phyloP scores from a whole-genome alignment of 2,888 invertebrate species.

The Augochlorella aurata region DNA sequence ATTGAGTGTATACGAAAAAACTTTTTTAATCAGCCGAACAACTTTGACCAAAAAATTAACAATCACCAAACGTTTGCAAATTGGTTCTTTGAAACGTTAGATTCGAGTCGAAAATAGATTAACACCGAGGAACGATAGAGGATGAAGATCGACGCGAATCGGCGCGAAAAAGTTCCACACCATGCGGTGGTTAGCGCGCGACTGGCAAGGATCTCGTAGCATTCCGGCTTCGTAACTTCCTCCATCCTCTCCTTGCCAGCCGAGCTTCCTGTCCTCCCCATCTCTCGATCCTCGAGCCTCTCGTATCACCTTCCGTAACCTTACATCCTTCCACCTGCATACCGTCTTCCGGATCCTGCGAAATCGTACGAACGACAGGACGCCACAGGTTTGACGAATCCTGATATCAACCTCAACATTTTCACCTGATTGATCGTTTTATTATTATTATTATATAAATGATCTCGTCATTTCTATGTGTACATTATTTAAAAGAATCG shows the following conservation, averaged over 20 bases:
- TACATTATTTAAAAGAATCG: too few relatives aligned
- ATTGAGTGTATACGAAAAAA: background rate
- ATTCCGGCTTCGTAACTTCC: slow-evolving; percentile 62
- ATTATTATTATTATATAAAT: background rate
- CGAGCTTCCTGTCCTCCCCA: slow-evolving; percentile 52
- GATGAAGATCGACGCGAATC: slow-evolving; percentile 12
- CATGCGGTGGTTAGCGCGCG: slow-evolving; percentile 66
- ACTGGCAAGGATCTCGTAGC: slow-evolving; percentile 64
- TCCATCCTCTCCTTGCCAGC: slow-evolving; percentile 57
- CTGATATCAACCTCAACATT: background rate
- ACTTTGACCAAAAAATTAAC: background rate
- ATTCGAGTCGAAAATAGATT: background rate
- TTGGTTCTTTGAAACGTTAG: background rate
- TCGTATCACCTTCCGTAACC: slow-evolving; percentile 43
- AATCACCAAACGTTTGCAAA: background rate
- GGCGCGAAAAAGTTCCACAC: slow-evolving; percentile 55
- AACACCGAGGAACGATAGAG: slow-evolving; percentile 10
- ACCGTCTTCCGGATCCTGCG: slow-evolving; percentile 55
- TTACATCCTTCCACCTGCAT: slow-evolving; percentile 58
- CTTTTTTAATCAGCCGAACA: background rate
- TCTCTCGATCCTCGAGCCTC: slow-evolving; percentile 28
- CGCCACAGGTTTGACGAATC: slow-evolving; percentile 16
- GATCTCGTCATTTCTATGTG: background rate
- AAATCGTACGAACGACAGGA: slow-evolving; percentile 49
- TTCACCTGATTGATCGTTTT: background rate